These are phyloP conservation scores for Halichondria panicea DNA, from an alignment of 37 sponge, comb jelly and placozoan species.

Conservation along the genomic window DNA sequence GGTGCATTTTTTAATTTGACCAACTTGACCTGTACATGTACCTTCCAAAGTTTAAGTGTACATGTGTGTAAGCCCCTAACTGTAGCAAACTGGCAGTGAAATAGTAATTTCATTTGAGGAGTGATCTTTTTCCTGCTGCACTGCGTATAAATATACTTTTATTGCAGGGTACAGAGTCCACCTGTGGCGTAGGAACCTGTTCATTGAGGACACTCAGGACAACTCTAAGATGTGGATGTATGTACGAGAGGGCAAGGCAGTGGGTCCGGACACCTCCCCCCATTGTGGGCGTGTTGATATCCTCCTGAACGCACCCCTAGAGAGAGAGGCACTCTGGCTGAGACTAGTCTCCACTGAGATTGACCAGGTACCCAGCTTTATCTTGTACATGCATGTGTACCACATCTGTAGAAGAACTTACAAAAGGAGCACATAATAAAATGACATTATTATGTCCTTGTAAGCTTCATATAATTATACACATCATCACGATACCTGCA, in stretches of 20 bases:
- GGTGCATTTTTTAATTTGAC: no score
- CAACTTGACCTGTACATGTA: no score
- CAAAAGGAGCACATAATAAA: neutral
- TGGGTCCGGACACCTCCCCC: slow-evolving; percentile 25
- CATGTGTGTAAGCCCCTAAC: no score
- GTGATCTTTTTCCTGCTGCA: no score
- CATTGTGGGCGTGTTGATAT: slow-evolving; percentile 58
- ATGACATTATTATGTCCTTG: neutral
- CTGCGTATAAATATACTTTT: no score
- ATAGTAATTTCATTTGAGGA: no score
- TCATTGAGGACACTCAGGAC: slow-evolving; percentile 21
- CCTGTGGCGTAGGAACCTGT: slow-evolving; percentile 45
- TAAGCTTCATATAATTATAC: no score
- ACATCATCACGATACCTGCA: no score
- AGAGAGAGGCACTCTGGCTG: slow-evolving; percentile 37
- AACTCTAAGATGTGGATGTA: slow-evolving; percentile 23
- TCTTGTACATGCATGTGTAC: no score
- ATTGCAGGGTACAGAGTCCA: slow-evolving; percentile 23
- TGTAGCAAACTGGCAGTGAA: no score
- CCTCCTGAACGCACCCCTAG: neutral
- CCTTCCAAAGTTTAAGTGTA: no score
- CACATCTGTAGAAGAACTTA: no score
- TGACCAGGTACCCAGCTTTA: slow-evolving; percentile 38
- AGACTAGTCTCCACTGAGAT: slow-evolving; percentile 26
- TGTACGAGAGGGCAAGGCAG: slow-evolving; percentile 13